phyloP scores from a whole-genome alignment of 2,797 vertebrate genomes.

The Sebastes aleutianus region DNA sequence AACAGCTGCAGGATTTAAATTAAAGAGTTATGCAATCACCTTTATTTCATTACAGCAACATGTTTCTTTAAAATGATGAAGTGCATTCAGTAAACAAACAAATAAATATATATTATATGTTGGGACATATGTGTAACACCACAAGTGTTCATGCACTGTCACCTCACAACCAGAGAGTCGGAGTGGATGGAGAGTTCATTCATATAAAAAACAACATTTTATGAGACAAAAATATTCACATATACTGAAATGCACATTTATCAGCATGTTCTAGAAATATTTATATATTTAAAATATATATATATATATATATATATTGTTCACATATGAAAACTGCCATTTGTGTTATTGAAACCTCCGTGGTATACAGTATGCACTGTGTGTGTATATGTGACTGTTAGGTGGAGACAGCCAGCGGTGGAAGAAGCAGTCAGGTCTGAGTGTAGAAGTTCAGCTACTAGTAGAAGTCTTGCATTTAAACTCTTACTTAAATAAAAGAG shows the following conservation, averaged over 20 bases:
- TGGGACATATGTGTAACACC: too few species aligned
- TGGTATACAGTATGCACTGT: not conserved
- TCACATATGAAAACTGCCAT: not conserved
- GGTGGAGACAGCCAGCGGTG: too few species aligned
- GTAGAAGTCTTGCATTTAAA: too few species aligned
- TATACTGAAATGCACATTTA: not conserved
- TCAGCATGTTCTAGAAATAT: not conserved
- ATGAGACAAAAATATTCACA: not conserved
- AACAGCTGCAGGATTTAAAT: not conserved
- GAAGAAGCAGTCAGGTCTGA: too few species aligned
- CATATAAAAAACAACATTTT: not conserved
- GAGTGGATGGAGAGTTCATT: not conserved
- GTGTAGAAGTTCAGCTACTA: too few species aligned
- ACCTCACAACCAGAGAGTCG: not conserved
- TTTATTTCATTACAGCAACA: not conserved
- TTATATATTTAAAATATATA: not conserved
- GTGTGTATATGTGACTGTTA: too few species aligned
- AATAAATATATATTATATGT: not conserved
- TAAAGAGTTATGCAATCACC: not conserved
- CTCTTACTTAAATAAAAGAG: too few species aligned
- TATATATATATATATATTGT: too few species aligned
- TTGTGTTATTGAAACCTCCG: not conserved
- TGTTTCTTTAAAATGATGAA: not conserved
- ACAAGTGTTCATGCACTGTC: not conserved
- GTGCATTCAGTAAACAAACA: not conserved